Conservation (phyloP, 1,140 invertebrate species). For the Drosophila ercepeae region DNA sequence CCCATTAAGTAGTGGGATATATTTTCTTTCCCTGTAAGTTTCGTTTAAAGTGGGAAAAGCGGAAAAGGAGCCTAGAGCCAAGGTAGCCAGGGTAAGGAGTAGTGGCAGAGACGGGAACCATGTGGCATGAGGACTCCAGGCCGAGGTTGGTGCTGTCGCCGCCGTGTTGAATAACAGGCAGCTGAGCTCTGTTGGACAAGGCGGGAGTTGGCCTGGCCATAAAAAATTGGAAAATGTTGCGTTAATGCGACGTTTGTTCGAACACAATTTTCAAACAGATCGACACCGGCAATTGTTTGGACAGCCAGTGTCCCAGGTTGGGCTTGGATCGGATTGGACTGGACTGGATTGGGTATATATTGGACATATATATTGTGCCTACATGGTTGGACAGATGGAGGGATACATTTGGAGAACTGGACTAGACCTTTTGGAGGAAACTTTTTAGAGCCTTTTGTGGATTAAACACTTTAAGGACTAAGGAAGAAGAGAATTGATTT, state of each 20-base stretch:
- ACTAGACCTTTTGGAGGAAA: neutral
- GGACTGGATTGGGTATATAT: too few species aligned
- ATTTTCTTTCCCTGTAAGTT: neutral
- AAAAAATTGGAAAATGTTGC: constrained; percentile 79
- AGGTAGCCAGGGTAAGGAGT: neutral
- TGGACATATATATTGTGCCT: neutral
- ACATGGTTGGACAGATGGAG: constrained; percentile 1
- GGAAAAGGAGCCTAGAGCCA: constrained; percentile 6
- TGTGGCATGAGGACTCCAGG: neutral
- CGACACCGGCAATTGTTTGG: constrained; percentile 78
- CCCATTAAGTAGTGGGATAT: neutral
- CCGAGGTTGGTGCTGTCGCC: constrained; percentile 27
- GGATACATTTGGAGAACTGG: constrained; percentile 10
- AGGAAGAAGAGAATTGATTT: neutral
- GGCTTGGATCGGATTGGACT: constrained; percentile 10
- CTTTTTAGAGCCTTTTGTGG: constrained; percentile 19
- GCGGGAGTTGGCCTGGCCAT: constrained; percentile 47
- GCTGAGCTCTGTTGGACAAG: constrained; percentile 57
- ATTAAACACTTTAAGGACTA: neutral
- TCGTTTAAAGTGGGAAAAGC: constrained; percentile 13
- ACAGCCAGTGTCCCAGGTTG: constrained; percentile 53
- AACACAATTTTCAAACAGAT: constrained; percentile 81
- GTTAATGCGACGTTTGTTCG: constrained; percentile 80
- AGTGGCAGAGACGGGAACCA: neutral
- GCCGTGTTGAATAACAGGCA: constrained; percentile 79